Evolutionary conservation across 2,113 vertebrate genomes (phyloP).

Genomic region (Vulpes vulpes): DNA sequence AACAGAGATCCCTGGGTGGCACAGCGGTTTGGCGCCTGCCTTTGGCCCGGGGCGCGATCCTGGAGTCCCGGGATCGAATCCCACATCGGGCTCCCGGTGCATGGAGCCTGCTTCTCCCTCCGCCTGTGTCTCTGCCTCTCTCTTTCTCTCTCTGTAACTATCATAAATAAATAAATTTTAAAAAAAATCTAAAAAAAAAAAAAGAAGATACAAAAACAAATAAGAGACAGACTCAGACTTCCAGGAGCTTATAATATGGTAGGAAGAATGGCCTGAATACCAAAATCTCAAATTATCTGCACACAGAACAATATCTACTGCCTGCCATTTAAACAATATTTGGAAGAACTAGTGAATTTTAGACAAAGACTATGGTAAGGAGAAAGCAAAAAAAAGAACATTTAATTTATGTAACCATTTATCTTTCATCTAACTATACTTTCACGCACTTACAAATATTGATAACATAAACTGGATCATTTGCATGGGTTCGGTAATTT

Average conservation of each 20-base stretch:
- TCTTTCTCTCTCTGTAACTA: no score
- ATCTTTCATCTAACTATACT: not conserved
- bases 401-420: constrained; percentile 7
- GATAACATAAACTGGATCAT: constrained; percentile 37
- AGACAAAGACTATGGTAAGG: not conserved
- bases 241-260: constrained; percentile 6
- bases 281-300: constrained; percentile 11
- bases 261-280: constrained; percentile 29
- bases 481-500: constrained; percentile 28
- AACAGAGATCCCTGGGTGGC: not conserved
- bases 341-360: constrained; percentile 31
- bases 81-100: no score
- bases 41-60: no score
- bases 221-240: constrained; percentile 31
- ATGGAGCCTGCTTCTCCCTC: no score
- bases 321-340: not conserved
- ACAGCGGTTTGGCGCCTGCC: no score
- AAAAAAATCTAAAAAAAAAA: no score
- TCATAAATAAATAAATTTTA: no score
- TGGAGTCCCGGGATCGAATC: no score
- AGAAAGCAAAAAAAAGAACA: constrained; percentile 10
- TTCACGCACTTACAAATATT: constrained; percentile 29
- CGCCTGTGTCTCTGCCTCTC: no score
- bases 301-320: not conserved
- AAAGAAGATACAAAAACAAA: not conserved